Percentiles rank a stretch among this genome's conserved stretches.
Evolutionary conservation across 2,888 invertebrate species (phyloP).

Genomic region (Drosophila mulleri): DNA sequence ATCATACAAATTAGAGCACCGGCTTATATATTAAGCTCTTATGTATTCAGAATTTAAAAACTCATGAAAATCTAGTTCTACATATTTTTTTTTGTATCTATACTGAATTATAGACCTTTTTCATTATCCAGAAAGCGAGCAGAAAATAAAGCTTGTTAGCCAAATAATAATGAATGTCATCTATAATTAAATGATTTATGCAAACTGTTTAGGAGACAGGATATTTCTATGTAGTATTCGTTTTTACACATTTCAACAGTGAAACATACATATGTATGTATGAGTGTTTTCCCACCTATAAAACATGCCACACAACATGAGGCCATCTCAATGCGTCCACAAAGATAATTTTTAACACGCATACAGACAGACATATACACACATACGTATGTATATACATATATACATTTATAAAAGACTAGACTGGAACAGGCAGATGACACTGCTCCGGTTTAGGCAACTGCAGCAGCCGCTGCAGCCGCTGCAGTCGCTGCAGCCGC

Average conservation of each 20-base stretch:
- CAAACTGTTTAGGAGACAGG: not conserved
- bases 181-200: not conserved
- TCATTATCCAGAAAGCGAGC: not conserved
- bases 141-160: not conserved
- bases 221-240: not conserved
- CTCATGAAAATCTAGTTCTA: not conserved
- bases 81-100: not conserved
- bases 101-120: not conserved
- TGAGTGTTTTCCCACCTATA: slow-evolving; percentile 58
- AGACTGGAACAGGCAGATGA: slow-evolving; percentile 61
- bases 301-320: slow-evolving; percentile 65
- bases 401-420: slow-evolving; percentile 30
- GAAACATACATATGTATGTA: slow-evolving; percentile 32
- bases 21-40: not conserved
- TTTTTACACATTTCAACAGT: slow-evolving; percentile 17
- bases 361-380: slow-evolving; percentile 31
- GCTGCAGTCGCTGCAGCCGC: slow-evolving; percentile 16
- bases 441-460: slow-evolving; percentile 70
- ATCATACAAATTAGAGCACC: not conserved
- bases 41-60: not conserved
- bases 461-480: slow-evolving; percentile 40
- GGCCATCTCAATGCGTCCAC: slow-evolving; percentile 44
- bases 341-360: slow-evolving; percentile 60
- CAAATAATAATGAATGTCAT: not conserved
- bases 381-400: slow-evolving; percentile 16